Evolutionary conservation across 2,888 invertebrate genomes (phyloP).

Genomic region (Chymomyza amoena): DNA sequence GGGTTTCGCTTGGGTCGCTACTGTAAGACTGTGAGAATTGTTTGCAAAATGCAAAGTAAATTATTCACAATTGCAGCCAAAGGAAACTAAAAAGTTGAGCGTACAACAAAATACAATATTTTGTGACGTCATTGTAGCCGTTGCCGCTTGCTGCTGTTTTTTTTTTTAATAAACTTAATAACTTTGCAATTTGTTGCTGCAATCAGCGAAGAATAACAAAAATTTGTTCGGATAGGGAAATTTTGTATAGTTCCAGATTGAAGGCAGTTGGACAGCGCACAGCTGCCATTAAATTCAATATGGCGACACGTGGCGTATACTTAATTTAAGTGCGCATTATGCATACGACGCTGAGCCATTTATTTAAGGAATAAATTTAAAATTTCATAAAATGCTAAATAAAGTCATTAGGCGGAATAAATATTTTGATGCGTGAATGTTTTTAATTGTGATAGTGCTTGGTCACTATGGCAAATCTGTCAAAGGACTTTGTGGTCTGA

Average conservation of each 20-base stretch:
- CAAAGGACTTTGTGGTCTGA: too few species aligned
- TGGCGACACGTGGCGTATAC: conserved; percentile 60
- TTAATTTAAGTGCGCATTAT: conserved; percentile 52
- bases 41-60: conserved; percentile 64
- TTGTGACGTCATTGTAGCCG: conserved; percentile 23
- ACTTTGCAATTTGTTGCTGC: conserved; percentile 65
- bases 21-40: conserved; percentile 42
- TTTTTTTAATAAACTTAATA: conserved; percentile 68
- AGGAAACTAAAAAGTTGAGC: conserved; percentile 55
- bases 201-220: conserved; percentile 50
- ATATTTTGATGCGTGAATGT: not conserved
- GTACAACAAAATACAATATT: conserved; percentile 57
- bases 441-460: too few species aligned
- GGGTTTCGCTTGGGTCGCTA: not conserved
- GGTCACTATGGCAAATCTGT: too few species aligned
- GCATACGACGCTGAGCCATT: conserved; percentile 52
- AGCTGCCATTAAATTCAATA: conserved; percentile 13
- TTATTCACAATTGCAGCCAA: conserved; percentile 62
- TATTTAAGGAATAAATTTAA: conserved; percentile 19
- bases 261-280: conserved; percentile 50
- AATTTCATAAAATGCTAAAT: not conserved
- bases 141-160: conserved; percentile 8
- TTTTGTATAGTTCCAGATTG: conserved; percentile 2
- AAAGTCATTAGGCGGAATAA: not conserved
- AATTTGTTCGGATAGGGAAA: not conserved